A percentile compares a stretch with the other conserved stretches of the same genome.
phyloP scores from a whole-genome alignment of 2,888 invertebrate genomes.

The Pachycephus smyrnensis region DNA sequence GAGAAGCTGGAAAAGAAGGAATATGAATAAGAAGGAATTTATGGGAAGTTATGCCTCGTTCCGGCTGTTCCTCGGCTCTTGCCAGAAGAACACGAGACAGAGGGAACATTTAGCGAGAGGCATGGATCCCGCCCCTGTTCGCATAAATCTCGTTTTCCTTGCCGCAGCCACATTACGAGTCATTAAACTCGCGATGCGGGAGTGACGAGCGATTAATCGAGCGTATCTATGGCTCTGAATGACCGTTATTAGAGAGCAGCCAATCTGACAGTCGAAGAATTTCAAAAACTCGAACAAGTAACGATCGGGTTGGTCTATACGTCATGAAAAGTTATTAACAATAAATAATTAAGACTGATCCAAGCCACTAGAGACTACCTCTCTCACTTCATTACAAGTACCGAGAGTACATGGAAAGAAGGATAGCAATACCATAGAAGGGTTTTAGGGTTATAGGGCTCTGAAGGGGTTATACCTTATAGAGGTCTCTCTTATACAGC shows the following conservation, averaged over 20 bases:
- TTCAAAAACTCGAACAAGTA: not conserved
- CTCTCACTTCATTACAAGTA: not conserved
- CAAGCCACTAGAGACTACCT: not conserved
- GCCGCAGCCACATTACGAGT: not conserved
- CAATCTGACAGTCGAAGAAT: not conserved
- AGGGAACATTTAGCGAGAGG: not conserved
- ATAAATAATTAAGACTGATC: not conserved
- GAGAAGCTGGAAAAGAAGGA: not conserved
- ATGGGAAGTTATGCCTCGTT: not conserved
- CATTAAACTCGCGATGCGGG: conserved; percentile 2
- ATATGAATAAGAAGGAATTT: not conserved
- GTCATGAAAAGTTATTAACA: not conserved
- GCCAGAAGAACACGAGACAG: not conserved
- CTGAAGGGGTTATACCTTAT: not conserved
- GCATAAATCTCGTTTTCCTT: not conserved
- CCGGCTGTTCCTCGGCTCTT: not conserved
- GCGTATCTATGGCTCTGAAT: conserved; percentile 18
- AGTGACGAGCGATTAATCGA: conserved; percentile 8
- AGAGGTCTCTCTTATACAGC: not conserved
- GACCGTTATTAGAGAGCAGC: conserved; percentile 27
- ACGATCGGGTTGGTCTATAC: not conserved
- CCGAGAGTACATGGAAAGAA: no score
- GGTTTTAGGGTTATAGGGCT: not conserved
- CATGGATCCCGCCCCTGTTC: not conserved
- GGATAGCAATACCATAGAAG: not conserved